phyloP scores from a whole-genome alignment of 2,888 invertebrate genomes.

The Hermaeophaga mercurialis region DNA sequence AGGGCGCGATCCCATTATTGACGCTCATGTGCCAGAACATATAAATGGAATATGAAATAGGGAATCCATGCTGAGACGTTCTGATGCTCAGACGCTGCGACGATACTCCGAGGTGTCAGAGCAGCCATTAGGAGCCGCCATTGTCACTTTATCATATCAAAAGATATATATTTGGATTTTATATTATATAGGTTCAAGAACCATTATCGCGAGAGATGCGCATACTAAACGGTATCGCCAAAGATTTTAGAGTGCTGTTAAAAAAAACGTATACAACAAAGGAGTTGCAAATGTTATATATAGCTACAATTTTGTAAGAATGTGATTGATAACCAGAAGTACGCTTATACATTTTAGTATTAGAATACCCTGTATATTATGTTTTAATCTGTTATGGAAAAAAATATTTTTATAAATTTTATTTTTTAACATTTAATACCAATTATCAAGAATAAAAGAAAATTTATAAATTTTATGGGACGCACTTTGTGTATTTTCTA shows the following conservation, averaged over 20 bases:
- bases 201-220: constrained; percentile 5
- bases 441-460: too few relatives aligned
- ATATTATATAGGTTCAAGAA: constrained; percentile 1
- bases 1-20: constrained; percentile 26
- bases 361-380: too few relatives aligned
- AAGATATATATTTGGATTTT: constrained; percentile 19
- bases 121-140: constrained; percentile 18
- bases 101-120: constrained; percentile 25
- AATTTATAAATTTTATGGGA: too few relatives aligned
- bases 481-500: too few relatives aligned
- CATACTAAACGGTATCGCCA: background rate
- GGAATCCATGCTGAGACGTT: constrained; percentile 22
- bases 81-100: constrained; percentile 17
- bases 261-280: too few relatives aligned
- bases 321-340: too few relatives aligned
- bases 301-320: too few relatives aligned
- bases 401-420: too few relatives aligned
- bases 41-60: constrained; percentile 26
- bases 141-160: constrained; percentile 24
- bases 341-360: too few relatives aligned
- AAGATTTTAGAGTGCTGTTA: constrained; percentile 6
- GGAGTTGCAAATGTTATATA: too few relatives aligned
- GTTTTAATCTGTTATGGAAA: too few relatives aligned
- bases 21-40: constrained; percentile 15
- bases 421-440: too few relatives aligned